A percentile compares a stretch with the other conserved stretches of the same genome.
These are phyloP conservation scores for Lamprologus callipterus DNA, from an alignment of 2,113 vertebrate genomes.

Conservation along the genomic window DNA sequence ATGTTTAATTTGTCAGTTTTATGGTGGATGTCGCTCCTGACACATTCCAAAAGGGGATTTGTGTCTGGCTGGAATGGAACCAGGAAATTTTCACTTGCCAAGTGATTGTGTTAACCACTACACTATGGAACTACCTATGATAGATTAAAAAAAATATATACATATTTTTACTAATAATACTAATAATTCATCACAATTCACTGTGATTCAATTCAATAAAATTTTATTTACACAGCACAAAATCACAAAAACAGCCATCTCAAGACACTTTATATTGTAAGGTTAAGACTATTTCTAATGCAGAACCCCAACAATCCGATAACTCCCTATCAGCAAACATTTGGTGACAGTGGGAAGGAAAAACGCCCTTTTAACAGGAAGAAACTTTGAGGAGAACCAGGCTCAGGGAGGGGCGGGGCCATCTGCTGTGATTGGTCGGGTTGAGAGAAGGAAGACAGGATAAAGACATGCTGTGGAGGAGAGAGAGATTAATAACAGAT, in stretches of 20 bases:
- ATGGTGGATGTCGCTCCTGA: neutral
- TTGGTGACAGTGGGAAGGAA: neutral
- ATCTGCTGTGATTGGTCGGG: fast-evolving
- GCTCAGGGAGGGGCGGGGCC: neutral
- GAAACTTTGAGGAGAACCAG: fast-evolving
- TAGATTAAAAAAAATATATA: neutral
- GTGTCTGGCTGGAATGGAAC: neutral
- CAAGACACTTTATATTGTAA: neutral
- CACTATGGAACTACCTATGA: neutral
- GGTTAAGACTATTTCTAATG: neutral
- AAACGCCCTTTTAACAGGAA: neutral
- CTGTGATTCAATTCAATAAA: neutral
- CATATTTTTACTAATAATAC: no score
- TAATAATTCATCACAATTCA: neutral
- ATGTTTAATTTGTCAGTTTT: neutral
- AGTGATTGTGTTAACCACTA: neutral
- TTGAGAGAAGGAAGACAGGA: neutral
- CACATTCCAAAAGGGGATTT: neutral
- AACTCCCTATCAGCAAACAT: neutral
- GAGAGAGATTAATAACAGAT: neutral
- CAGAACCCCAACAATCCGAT: neutral
- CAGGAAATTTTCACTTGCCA: neutral
- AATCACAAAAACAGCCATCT: neutral
- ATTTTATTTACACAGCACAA: neutral
- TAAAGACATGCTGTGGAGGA: neutral